These are phyloP conservation scores for Acanthosepion pharaonis DNA, from an alignment of 2,888 invertebrate species.

Conservation along the genomic window DNA sequence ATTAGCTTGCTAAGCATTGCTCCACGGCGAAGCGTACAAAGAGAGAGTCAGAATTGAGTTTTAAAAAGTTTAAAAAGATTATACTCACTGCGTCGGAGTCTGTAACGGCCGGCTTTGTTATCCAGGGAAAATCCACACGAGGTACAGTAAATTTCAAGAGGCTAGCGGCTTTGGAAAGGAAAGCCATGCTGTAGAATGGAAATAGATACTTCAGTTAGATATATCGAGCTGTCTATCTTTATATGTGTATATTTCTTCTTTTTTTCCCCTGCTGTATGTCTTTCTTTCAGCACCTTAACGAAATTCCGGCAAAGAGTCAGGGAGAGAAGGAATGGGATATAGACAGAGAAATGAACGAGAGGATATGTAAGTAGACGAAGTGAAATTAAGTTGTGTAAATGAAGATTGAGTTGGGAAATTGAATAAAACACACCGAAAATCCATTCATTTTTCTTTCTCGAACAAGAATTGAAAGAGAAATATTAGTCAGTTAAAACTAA, in stretches of 20 bases:
- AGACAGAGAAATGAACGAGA: background rate
- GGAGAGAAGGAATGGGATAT: background rate
- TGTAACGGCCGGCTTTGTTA: background rate
- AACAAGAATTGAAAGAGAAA: background rate
- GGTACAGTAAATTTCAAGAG: conserved; percentile 21
- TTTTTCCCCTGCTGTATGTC: background rate
- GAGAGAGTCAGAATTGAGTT: background rate
- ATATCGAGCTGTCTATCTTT: background rate
- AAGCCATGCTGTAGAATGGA: conserved; percentile 16
- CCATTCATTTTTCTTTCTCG: background rate
- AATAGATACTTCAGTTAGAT: background rate
- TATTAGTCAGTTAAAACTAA: background rate
- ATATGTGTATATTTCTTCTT: too few species aligned
- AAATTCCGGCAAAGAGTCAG: background rate
- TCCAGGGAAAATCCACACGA: background rate
- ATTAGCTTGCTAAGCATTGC: background rate
- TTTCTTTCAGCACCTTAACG: background rate
- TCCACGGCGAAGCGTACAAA: background rate
- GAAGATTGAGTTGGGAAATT: background rate
- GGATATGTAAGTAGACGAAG: background rate
- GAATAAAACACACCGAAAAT: background rate
- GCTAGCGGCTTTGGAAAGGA: background rate
- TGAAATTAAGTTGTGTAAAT: background rate
- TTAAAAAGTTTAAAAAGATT: background rate
- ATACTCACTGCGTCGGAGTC: background rate